These are phyloP conservation scores for Heteractis magnifica DNA, from an alignment of 92 coral and sea anemone species.

Conservation along the genomic window DNA sequence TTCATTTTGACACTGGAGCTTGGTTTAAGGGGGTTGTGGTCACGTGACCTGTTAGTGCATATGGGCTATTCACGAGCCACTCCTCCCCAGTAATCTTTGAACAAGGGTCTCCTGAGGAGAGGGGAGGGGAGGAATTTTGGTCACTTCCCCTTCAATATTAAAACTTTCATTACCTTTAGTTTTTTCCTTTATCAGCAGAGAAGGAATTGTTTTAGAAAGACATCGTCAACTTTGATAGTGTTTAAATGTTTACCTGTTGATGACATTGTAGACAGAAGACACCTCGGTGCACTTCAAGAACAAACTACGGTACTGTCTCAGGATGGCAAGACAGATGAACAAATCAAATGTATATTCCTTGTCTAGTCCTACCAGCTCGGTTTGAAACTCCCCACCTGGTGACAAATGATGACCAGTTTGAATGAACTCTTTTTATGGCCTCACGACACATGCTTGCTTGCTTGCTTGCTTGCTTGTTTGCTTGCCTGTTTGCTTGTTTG, in stretches of 20 bases:
- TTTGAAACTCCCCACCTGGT: constrained; percentile 79
- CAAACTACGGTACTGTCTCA: constrained; percentile 65
- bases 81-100: too few relatives aligned
- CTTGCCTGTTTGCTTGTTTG: too few relatives aligned
- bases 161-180: too few relatives aligned
- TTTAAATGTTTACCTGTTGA: constrained; percentile 65
- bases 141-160: too few relatives aligned
- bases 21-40: too few relatives aligned
- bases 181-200: too few relatives aligned
- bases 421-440: background rate
- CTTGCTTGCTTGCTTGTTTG: background rate
- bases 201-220: too few relatives aligned
- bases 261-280: constrained; percentile 75
- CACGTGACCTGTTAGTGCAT: too few relatives aligned
- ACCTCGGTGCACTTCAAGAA: constrained; percentile 75
- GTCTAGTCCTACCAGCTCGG: constrained; percentile 68
- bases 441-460: background rate
- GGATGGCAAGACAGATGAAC: constrained; percentile 85
- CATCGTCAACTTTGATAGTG: background rate
- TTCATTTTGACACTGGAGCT: too few relatives aligned
- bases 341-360: constrained; percentile 82
- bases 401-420: background rate
- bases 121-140: too few relatives aligned
- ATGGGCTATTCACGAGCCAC: too few relatives aligned
- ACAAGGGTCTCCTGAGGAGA: too few relatives aligned